Base-by-base conservation (phyloP, 2,797 vertebrate genomes). In the Cynopterus sphinx region DNA sequence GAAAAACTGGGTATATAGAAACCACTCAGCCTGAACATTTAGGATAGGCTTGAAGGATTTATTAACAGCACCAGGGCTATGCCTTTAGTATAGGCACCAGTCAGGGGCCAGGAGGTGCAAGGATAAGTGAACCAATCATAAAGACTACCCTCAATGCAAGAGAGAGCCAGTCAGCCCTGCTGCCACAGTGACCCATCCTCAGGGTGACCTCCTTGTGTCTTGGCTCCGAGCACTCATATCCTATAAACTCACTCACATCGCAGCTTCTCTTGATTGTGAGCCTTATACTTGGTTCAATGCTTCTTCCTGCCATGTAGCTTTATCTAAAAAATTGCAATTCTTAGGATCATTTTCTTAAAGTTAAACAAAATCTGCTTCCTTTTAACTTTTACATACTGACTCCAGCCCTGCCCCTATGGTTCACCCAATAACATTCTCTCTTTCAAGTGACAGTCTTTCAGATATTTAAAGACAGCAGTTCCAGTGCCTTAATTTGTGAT, bases 381-480 rank as follows among this genome's bases (percentile, higher is more conserved):
- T 90, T 70, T 71, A 73, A 59, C 26, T 91, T 81, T 33, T 39
- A 15, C 39, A 22, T 1, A 28, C 28, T 79, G 75, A 33, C 22
- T 83, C 77, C 31, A 70, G n/a, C 4, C 22, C 46, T 39, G 12
- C 49, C 22, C 9, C 22, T 41, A 15, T 26, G 21, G 24, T 59
- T 75, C 10, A 41, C 6, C 31, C 3, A 24, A 17, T 59, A 16
- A 39, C 31, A 74, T 70, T 71, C 33, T 46, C 55, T 91, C 39
- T 83, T 65, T 22, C 46, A 57, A 31, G 19, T 24, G 49, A 39
- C 33, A 67, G 51, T 57, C 17, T 75, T 87, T 68, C 68, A 81
- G 81, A 84, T 39, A n/a, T 59, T 79, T 92, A 90, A 92, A 92
- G 65, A 86, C 75, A 82, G 57, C n/a, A 46, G 26, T 26, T 75